phyloP scores from a whole-genome alignment of 2,113 vertebrate genomes.

The Aphelocoma coerulescens region DNA sequence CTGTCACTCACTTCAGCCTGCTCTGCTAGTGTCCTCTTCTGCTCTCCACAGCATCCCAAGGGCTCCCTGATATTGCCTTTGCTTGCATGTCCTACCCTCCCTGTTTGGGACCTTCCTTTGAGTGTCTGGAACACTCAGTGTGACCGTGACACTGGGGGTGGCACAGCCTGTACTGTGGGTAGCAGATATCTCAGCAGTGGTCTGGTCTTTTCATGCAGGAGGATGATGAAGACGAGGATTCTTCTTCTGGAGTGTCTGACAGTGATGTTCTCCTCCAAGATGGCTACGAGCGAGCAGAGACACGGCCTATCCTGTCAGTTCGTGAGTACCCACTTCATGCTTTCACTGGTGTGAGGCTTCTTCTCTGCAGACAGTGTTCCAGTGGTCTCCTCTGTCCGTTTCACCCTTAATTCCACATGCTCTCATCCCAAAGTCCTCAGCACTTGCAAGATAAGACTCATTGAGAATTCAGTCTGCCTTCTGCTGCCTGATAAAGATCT shows the following conservation, averaged over 20 bases:
- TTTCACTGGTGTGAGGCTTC: neutral
- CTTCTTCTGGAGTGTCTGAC: slow-evolving; percentile 85
- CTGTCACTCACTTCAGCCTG: neutral
- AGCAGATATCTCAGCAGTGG: neutral
- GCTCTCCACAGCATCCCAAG: neutral
- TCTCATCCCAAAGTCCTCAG: neutral
- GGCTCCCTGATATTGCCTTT: neutral
- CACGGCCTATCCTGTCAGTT: slow-evolving; percentile 87
- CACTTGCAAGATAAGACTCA: slow-evolving; percentile 7
- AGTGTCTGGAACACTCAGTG: neutral
- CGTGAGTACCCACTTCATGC: slow-evolving; percentile 78
- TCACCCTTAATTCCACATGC: neutral
- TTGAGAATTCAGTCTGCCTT: slow-evolving; percentile 38
- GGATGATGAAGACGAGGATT: slow-evolving; percentile 79
- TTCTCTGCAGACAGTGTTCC: neutral
- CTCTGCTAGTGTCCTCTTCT: neutral
- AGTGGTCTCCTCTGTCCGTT: neutral
- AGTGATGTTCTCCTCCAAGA: slow-evolving; percentile 78
- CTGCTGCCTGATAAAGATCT: slow-evolving; percentile 38
- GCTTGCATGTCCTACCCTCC: neutral
- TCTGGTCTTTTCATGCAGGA: slow-evolving; percentile 49
- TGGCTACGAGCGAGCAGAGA: slow-evolving; percentile 81
- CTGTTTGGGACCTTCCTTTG: neutral
- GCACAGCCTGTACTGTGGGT: neutral
- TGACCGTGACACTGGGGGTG: accelerated